These are phyloP conservation scores for Agrochola lota DNA, from an alignment of 2,888 invertebrate genomes.

Conservation along the genomic window DNA sequence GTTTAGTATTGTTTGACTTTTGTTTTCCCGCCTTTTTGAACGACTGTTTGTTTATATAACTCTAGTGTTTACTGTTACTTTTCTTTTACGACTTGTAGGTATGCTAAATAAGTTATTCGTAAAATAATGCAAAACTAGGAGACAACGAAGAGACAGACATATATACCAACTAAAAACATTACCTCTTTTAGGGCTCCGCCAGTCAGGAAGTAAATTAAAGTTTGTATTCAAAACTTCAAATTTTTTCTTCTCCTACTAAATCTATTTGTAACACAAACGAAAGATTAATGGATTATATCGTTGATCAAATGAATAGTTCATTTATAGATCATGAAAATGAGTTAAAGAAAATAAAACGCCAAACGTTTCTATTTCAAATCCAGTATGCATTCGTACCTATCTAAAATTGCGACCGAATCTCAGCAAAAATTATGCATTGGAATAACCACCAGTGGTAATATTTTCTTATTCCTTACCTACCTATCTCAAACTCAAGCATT, in stretches of 20 bases:
- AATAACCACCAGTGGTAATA: too few relatives aligned
- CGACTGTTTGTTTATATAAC: not conserved
- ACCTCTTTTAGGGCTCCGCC: not conserved
- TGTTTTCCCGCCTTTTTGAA: constrained; percentile 13
- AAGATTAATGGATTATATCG: constrained; percentile 25
- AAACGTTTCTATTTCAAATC: not conserved
- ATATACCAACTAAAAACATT: not conserved
- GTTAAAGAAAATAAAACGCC: constrained; percentile 18
- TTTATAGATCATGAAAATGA: constrained; percentile 20
- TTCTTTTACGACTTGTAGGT: not conserved
- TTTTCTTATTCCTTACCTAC: too few relatives aligned
- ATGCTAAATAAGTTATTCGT: not conserved
- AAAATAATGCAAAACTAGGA: not conserved
- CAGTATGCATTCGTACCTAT: not conserved
- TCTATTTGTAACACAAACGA: constrained; percentile 10
- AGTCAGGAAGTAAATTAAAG: not conserved
- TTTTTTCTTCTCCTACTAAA: not conserved
- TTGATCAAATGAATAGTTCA: constrained; percentile 17
- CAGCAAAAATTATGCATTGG: not conserved
- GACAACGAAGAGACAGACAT: not conserved
- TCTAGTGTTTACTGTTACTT: too few relatives aligned
- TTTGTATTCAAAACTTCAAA: not conserved
- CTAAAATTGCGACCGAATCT: not conserved
- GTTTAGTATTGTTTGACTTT: constrained; percentile 12
- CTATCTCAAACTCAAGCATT: too few relatives aligned